Evolutionary conservation across 2,113 vertebrate species (phyloP).

Genomic region (Sebastes schlegelii): DNA sequence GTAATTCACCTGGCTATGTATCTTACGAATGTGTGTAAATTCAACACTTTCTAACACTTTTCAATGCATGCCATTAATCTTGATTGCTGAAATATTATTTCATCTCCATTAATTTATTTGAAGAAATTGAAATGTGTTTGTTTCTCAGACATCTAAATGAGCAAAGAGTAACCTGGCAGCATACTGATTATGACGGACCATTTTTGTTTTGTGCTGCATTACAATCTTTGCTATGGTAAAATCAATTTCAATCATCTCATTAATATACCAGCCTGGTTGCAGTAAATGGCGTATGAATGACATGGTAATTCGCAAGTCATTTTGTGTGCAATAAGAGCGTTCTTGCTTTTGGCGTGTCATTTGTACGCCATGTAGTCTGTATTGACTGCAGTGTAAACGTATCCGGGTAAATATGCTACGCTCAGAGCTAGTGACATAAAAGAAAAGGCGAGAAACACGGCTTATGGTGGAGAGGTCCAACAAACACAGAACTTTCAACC

Average conservation of each 20-base stretch:
- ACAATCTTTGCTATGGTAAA: background rate
- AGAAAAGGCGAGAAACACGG: no score
- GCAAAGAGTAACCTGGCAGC: conserved; percentile 8
- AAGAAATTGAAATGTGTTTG: conserved; percentile 16
- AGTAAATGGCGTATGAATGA: no score
- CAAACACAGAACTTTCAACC: no score
- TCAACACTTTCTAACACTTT: background rate
- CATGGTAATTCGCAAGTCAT: no score
- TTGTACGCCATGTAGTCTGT: no score
- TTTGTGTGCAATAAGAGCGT: no score
- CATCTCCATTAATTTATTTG: conserved; percentile 28
- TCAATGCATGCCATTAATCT: background rate
- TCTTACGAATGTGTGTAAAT: background rate
- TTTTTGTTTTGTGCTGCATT: conserved; percentile 4
- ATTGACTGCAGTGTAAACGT: no score
- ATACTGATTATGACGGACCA: conserved; percentile 12
- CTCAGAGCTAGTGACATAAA: no score
- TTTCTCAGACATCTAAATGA: conserved; percentile 17
- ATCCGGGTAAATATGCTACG: no score
- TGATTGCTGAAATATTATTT: conserved; percentile 7
- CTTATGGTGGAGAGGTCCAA: no score
- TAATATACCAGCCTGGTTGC: background rate
- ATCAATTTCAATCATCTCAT: background rate
- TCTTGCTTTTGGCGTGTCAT: no score
- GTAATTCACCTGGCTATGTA: background rate